Percentiles rank a stretch among this genome's conserved stretches.
These are phyloP conservation scores for Meteorus cinctellus DNA, from an alignment of 2,888 invertebrate species.

Conservation along the genomic window DNA sequence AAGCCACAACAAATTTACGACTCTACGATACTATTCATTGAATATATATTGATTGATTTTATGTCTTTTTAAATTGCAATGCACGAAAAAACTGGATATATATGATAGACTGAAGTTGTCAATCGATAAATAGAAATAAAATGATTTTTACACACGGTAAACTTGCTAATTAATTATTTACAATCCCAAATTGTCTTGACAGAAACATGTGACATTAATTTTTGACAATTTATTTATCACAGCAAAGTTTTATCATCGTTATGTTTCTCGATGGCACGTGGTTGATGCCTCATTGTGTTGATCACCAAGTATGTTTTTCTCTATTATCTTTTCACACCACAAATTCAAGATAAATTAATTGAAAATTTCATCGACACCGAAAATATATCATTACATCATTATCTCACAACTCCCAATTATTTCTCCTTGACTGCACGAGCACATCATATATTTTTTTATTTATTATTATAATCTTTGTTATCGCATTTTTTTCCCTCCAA, in stretches of 20 bases:
- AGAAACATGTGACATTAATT: too few relatives aligned
- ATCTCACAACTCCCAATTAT: slow-evolving; percentile 2
- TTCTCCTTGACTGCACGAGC: not conserved
- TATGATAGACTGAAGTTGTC: not conserved
- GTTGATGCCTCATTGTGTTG: not conserved
- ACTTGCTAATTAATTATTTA: too few relatives aligned
- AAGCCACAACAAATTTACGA: slow-evolving; percentile 3
- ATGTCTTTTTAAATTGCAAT: not conserved
- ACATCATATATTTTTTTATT: not conserved
- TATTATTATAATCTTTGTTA: not conserved
- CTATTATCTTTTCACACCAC: not conserved
- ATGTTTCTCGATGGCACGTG: not conserved
- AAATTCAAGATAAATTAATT: slow-evolving; percentile 11
- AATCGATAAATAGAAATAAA: not conserved
- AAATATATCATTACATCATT: not conserved
- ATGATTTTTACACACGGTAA: too few relatives aligned
- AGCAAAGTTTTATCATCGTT: not conserved
- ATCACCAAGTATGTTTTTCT: not conserved
- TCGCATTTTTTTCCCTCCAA: too few relatives aligned
- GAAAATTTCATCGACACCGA: slow-evolving; percentile 18
- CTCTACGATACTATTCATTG: not conserved
- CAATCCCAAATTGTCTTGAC: too few relatives aligned
- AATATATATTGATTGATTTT: slow-evolving; percentile 3
- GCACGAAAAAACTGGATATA: not conserved
- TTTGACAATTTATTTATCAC: not conserved